Evolutionary conservation across 2,888 invertebrate genomes (phyloP), one percentile per base, ranked within the genome.

Genomic region (Pristionchus entomophagus): DNA sequence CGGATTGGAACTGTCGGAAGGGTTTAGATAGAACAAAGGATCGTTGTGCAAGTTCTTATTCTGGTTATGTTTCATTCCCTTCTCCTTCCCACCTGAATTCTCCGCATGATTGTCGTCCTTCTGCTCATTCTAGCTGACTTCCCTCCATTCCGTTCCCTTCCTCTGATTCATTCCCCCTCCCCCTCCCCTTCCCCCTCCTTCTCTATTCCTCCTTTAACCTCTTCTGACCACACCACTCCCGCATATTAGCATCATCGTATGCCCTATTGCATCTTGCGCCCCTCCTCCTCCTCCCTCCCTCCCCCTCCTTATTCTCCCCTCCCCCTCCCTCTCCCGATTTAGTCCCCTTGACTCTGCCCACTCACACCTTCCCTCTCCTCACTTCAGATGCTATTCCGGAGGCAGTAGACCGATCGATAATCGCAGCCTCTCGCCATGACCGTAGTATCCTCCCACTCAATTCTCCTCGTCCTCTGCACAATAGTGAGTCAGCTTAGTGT

Each of bases 241-340:
- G 41, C 51, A 78, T 49, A 78, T 78, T 53, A 78, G 49, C 51
- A 49, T 78, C 78, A 51, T 78, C 78, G 49, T 19, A 78, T 78
- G 51, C 78, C 51, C 78, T 78, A 78, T 73, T 73, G 73, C 41
- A 73, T 38, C 32, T 26, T 32, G 32, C 29, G 51, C 49, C 38
- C 22, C 77, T n/a, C n/a, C 78, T 29, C 26, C 78, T 26, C 49
- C 51, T 41, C 49, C 78, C 29, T 51, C 32, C 22, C 78, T 29
- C 32, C 51, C 65, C 65, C 45, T 22, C 22, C 53, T 51, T 35
- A 35, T 17, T 22, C 22, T 26, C 49, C 38, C 59, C 53, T 59
- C 38, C 56, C 32, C 53, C 81, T 81, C 81, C 53, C 22, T n/a
- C 45, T 82, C 82, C 59, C 82, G 38, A 82, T 59, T 82, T 59